Percentiles rank a stretch among this genome's conserved stretches.
Evolutionary conservation across 2,797 vertebrate genomes (phyloP).

Genomic region (Nannoperca australis): DNA sequence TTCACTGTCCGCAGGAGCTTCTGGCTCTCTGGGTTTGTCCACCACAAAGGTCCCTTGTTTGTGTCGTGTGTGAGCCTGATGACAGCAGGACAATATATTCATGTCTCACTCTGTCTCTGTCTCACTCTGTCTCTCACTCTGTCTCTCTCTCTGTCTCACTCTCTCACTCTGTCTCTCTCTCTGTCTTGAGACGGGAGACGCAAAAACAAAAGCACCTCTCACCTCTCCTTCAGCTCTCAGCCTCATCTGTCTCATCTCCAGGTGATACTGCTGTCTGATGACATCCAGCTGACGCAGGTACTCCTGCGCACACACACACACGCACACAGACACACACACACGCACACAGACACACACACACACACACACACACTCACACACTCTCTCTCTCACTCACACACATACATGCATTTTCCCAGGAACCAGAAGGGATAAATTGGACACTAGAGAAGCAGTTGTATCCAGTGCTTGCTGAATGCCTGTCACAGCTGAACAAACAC

Average conservation of each 20-base stretch:
- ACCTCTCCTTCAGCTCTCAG: conserved; percentile 80
- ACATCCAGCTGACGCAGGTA: conserved; percentile 89
- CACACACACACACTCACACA: conserved; percentile 17
- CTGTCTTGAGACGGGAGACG: too few species aligned
- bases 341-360: conserved; percentile 13
- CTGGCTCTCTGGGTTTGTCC: conserved; percentile 65
- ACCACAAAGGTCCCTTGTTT: conserved; percentile 84
- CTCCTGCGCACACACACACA: conserved; percentile 79
- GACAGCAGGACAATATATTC: too few species aligned
- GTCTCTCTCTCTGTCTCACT: too few species aligned
- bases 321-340: not conserved
- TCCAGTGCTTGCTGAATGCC: conserved; percentile 62
- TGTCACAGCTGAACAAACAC: conserved; percentile 76
- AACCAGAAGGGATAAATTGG: conserved; percentile 64
- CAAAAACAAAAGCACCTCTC: too few species aligned
- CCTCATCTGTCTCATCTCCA: conserved; percentile 85
- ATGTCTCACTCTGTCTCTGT: too few species aligned
- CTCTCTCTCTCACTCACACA: too few species aligned
- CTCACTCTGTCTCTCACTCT: too few species aligned
- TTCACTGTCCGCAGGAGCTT: conserved; percentile 29
- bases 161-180: too few species aligned
- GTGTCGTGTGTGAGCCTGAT: conserved; percentile 50
- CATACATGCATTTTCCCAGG: conserved; percentile 42
- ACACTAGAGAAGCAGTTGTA: conserved; percentile 72
- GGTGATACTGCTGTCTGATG: conserved; percentile 91